Conservation (phyloP, 2,888 invertebrate genomes). For the Coleophora flavipennella region DNA sequence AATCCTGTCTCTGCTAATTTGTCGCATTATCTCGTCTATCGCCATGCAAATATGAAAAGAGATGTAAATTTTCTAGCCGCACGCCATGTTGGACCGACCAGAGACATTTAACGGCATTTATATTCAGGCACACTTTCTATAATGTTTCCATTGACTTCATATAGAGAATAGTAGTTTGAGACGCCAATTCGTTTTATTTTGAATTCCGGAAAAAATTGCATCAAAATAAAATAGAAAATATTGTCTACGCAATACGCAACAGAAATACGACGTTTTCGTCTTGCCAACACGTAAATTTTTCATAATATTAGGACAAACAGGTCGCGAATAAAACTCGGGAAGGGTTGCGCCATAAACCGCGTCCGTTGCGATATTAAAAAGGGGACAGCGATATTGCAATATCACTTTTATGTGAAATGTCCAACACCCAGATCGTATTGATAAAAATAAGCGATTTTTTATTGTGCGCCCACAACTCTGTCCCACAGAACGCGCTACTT, state of each 20-base stretch:
- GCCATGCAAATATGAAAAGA: no score
- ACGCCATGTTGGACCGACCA: no score
- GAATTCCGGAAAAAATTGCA: slow-evolving; percentile 11
- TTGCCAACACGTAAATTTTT: slow-evolving; percentile 65
- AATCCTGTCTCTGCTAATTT: no score
- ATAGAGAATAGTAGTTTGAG: no score
- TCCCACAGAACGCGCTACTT: slow-evolving; percentile 29
- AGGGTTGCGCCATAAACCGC: slow-evolving; percentile 71
- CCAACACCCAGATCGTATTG: slow-evolving; percentile 71
- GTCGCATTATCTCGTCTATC: no score
- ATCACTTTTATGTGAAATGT: slow-evolving; percentile 73
- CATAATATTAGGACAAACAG: slow-evolving; percentile 72
- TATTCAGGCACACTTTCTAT: no score
- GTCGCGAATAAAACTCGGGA: slow-evolving; percentile 70
- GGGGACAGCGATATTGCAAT: slow-evolving; percentile 72
- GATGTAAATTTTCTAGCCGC: no score
- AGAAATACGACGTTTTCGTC: slow-evolving; percentile 44
- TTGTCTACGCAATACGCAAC: no score
- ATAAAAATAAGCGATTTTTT: slow-evolving; percentile 73
- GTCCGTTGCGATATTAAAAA: slow-evolving; percentile 72
- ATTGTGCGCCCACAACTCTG: slow-evolving; percentile 55
- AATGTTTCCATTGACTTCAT: no score
- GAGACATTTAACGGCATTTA: no score
- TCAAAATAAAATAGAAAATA: slow-evolving; percentile 22
- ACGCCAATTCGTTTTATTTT: no score